Evolutionary conservation across 2,888 invertebrate species (phyloP).

Genomic region (Lasioglossum oenotherae): DNA sequence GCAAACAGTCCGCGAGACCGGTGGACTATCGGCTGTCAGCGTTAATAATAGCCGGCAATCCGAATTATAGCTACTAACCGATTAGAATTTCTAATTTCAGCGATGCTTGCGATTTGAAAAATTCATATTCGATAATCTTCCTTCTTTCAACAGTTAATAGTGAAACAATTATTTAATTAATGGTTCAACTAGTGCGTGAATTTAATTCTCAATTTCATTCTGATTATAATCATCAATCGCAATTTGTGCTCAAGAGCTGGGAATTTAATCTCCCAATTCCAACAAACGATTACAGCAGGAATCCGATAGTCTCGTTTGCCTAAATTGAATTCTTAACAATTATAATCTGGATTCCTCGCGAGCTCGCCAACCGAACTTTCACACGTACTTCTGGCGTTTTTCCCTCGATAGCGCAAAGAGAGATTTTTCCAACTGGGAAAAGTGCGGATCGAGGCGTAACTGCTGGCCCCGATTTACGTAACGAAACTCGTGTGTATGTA

Average conservation of each 20-base stretch:
- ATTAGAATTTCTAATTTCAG: not conserved
- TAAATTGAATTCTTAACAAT: slow-evolving; percentile 31
- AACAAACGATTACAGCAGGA: not conserved
- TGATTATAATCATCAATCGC: not conserved
- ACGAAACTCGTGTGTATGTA: not conserved
- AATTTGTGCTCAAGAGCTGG: not conserved
- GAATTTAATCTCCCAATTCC: not conserved
- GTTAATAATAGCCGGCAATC: not conserved
- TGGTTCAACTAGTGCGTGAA: not conserved
- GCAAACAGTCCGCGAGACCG: not conserved
- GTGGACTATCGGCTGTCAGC: not conserved
- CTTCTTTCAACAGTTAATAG: too few relatives aligned
- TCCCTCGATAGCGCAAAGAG: not conserved
- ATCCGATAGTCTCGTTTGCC: not conserved
- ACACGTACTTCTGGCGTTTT: slow-evolving; percentile 38
- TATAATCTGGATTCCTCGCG: slow-evolving; percentile 44
- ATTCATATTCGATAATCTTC: not conserved
- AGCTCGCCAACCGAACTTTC: slow-evolving; percentile 38
- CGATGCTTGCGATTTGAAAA: not conserved
- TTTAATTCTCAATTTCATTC: not conserved
- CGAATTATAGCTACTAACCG: not conserved
- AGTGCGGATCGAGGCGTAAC: slow-evolving; percentile 35
- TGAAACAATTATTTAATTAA: not conserved
- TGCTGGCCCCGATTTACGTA: slow-evolving; percentile 20
- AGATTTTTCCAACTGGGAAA: slow-evolving; percentile 45